Percentiles rank a stretch among this genome's conserved stretches.
Conservation (phyloP, 2,888 invertebrate species). For the Cheilosia urbana region DNA sequence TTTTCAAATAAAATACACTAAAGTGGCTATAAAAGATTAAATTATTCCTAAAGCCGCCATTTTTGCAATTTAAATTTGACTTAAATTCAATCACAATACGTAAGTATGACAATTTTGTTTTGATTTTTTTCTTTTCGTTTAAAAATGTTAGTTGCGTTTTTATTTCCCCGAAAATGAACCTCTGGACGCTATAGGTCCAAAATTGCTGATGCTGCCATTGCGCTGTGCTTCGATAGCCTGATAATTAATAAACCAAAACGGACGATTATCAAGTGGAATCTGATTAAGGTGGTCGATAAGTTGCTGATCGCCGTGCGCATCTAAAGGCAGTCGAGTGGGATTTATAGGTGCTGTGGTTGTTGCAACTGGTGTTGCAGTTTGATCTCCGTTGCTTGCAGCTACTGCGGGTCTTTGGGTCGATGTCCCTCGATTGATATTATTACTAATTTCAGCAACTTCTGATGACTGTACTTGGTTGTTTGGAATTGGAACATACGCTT, state of each 20-base stretch:
- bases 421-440: constrained; percentile 18
- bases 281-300: constrained; percentile 87
- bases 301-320: constrained; percentile 87
- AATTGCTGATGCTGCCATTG: constrained; percentile 78
- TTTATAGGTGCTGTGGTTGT: not conserved
- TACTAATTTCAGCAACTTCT: not conserved
- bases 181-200: constrained; percentile 76
- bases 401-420: constrained; percentile 20
- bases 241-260: constrained; percentile 90
- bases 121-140: not conserved
- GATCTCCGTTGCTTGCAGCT: constrained; percentile 25
- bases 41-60: too few relatives aligned
- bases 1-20: too few relatives aligned
- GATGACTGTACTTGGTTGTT: constrained; percentile 36
- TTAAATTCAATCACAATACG: too few relatives aligned
- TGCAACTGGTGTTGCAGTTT: not conserved
- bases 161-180: constrained; percentile 78
- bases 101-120: too few relatives aligned
- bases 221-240: constrained; percentile 87
- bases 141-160: constrained; percentile 3
- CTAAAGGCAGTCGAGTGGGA: constrained; percentile 85
- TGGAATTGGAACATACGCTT: constrained; percentile 57
- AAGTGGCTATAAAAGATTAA: too few relatives aligned
- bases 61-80: too few relatives aligned
- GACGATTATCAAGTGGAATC: constrained; percentile 88